These are phyloP conservation scores for Actinostola sp. DNA, from an alignment of 92 coral and sea anemone genomes.

Conservation along the genomic window DNA sequence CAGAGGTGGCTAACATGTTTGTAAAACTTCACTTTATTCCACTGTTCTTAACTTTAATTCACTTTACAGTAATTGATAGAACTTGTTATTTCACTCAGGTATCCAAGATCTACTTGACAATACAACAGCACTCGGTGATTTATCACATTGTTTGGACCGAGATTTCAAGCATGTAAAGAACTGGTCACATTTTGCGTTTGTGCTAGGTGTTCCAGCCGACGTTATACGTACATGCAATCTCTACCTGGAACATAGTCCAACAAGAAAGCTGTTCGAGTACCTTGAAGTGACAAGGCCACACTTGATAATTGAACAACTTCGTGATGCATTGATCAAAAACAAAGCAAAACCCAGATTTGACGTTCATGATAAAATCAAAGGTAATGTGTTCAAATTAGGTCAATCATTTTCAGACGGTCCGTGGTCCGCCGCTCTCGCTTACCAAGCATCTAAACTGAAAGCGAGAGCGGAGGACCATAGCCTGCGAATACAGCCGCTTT, in stretches of 20 bases:
- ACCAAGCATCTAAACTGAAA: slow-evolving; percentile 17
- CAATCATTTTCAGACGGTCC: too few species aligned
- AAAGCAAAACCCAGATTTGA: neutral
- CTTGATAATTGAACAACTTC: neutral
- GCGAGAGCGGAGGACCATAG: too few species aligned
- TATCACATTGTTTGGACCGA: slow-evolving; percentile 22
- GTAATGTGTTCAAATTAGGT: neutral
- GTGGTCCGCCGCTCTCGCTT: neutral
- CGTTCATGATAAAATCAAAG: neutral
- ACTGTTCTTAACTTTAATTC: too few species aligned
- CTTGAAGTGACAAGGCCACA: slow-evolving; percentile 1
- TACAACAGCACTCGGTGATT: neutral
- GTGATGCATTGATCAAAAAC: neutral
- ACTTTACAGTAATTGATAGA: too few species aligned
- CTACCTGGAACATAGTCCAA: slow-evolving; percentile 19
- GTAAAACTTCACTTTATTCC: too few species aligned
- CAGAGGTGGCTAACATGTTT: too few species aligned
- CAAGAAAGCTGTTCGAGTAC: slow-evolving; percentile 11
- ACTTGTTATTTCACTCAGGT: too few species aligned
- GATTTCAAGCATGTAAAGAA: neutral
- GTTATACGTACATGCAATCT: neutral
- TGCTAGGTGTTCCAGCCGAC: neutral
- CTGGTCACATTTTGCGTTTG: slow-evolving; percentile 28
- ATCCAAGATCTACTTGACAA: neutral
- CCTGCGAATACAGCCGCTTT: too few species aligned